Conservation (phyloP, 2,797 vertebrate genomes). For the Danio kyathit region DNA sequence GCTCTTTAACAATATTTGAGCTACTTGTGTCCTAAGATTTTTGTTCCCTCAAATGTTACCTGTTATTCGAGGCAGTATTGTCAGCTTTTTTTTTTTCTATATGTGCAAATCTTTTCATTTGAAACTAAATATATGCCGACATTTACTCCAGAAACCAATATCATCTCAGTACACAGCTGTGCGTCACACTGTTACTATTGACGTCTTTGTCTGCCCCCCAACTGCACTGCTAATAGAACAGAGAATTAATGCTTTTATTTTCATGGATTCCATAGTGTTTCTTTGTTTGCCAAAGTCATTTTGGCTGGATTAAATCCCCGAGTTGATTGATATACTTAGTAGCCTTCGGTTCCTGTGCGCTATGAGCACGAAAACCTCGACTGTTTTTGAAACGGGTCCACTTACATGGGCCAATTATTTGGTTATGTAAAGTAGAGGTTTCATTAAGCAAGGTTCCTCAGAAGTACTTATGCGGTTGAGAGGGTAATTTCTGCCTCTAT, state of each 20-base stretch:
- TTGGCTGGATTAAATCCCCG: not conserved
- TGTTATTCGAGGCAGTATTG: not conserved
- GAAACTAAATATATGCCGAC: not conserved
- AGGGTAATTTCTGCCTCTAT: conserved; percentile 44
- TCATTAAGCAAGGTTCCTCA: conserved; percentile 38
- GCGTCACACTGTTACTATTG: not conserved
- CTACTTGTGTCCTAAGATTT: not conserved
- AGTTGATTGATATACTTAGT: conserved; percentile 7
- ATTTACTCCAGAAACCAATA: not conserved
- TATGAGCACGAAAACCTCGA: not conserved
- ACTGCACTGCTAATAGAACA: not conserved
- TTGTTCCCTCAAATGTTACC: too few species aligned
- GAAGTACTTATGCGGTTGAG: conserved; percentile 38
- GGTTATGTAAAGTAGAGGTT: conserved; percentile 43
- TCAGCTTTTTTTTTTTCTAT: not conserved
- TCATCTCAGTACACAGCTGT: not conserved
- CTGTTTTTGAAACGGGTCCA: not conserved
- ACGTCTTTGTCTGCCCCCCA: not conserved
- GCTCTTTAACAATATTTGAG: too few species aligned
- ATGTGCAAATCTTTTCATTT: not conserved
- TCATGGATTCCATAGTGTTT: not conserved
- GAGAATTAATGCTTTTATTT: not conserved
- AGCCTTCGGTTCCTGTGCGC: not conserved
- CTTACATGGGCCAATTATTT: conserved; percentile 39
- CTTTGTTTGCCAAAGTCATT: not conserved